A percentile compares a stretch with the other conserved stretches of the same genome.
phyloP scores from a whole-genome alignment of 1,140 invertebrate genomes.

The Drosophila sproati region DNA sequence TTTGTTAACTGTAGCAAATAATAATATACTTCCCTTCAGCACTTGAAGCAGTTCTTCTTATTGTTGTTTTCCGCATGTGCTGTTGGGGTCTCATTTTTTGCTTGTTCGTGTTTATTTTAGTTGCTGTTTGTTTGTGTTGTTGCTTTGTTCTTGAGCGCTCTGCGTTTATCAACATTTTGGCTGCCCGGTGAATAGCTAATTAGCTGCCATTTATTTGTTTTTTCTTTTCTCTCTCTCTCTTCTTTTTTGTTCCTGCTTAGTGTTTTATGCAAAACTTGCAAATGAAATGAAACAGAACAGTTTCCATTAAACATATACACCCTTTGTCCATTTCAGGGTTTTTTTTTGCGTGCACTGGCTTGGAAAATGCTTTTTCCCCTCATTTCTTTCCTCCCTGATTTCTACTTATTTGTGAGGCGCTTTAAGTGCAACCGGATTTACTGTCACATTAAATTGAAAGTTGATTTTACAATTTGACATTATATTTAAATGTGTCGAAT shows the following conservation, averaged over 20 bases:
- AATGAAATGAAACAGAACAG: conserved; percentile 3
- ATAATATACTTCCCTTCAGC: conserved; percentile 55
- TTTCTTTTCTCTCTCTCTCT: not conserved
- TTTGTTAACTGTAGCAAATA: conserved; percentile 62
- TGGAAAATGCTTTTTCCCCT: conserved; percentile 4
- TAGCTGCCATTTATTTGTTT: conserved; percentile 24
- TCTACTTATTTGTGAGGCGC: conserved; percentile 18
- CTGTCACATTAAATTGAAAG: conserved; percentile 23
- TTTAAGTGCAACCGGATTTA: conserved; percentile 34
- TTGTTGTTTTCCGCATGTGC: conserved; percentile 29
- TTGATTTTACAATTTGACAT: conserved; percentile 1
- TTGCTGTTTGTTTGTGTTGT: conserved; percentile 30
- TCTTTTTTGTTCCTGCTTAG: not conserved
- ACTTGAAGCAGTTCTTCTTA: conserved; percentile 39
- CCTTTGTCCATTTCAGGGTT: not conserved
- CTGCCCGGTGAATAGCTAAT: conserved; percentile 49
- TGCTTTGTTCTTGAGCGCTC: conserved; percentile 26
- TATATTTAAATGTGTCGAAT: too few species aligned
- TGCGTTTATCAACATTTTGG: conserved; percentile 33
- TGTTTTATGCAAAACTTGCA: not conserved
- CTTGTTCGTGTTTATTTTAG: conserved; percentile 16
- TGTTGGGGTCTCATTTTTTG: conserved; percentile 14
- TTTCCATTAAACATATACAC: not conserved
- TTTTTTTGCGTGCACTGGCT: not conserved
- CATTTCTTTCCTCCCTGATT: not conserved